Base-by-base conservation (phyloP, 1,140 invertebrate genomes). In the Danaus plexippus region DNA sequence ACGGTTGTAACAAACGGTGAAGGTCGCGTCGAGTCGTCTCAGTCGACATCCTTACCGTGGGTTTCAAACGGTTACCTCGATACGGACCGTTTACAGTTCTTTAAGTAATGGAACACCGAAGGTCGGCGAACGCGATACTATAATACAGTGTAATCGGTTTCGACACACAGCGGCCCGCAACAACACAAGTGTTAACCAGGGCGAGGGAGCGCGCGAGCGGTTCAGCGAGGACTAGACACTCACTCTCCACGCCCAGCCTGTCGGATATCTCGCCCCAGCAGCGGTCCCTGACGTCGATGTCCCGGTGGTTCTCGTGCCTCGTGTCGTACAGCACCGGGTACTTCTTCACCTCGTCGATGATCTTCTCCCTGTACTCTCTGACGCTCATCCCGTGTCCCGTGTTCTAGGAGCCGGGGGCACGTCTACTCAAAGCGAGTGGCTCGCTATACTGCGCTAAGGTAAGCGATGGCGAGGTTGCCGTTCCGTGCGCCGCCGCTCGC, bases 311-410 rank as follows among this genome's bases (percentile, higher is more conserved):
- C 54, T 86, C 83, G 61, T 86, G 75, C 32, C 71, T 64, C 45
- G 81, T 84, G 69, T 86, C 78, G 68, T 85, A 86, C 22, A 86
- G 54, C 52, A 86, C 77, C 7, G 83, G 83, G 48, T 80, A 84
- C 51, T 79, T 79, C 58, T 80, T 84, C 57, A 86, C 80, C 57
- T 86, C 80, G 54, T 84, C 80, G 40, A 86, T 86, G 9, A 86
- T 57, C 46, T 66, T 69, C 47, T 84, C 83, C 8, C 80, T 56
- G 43, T 73, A 81, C 45, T 75, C 69, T 12, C 70, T 65, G 10
- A 73, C 62, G 46, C 64, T 69, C 69, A 75, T 70, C 5, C 50
- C 46, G 40, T 46, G 61, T 11, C 48, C 44, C 15, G 15, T 15
- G 15, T 15, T 3, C 15, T 3, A 15, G 12, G 47, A 48, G 22